These are phyloP conservation scores for Rattus norvegicus DNA, from an alignment of 2,113 vertebrate genomes.

Conservation along the genomic window GRCr8 NC_086035.1:386501-387000, in stretches of 20 bases:
- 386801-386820: neutral
- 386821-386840: neutral
- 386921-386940: neutral
- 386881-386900: neutral
- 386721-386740: neutral
- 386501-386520: constrained; percentile 79
- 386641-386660: neutral
- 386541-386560: constrained; percentile 90
- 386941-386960: neutral
- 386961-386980: neutral
- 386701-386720: neutral
- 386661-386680: neutral
- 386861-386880: neutral
- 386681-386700: neutral
- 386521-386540: constrained; percentile 84
- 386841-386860: neutral
- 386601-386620: constrained; percentile 81
- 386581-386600: constrained; percentile 84
- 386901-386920: neutral
- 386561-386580: constrained; percentile 86
- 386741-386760: neutral
- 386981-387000: neutral
- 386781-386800: neutral
- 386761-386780: neutral
- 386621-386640: constrained; percentile 81